Evolutionary conservation across 2,113 vertebrate genomes (phyloP).

Genomic region (Spermophilus dauricus): DNA sequence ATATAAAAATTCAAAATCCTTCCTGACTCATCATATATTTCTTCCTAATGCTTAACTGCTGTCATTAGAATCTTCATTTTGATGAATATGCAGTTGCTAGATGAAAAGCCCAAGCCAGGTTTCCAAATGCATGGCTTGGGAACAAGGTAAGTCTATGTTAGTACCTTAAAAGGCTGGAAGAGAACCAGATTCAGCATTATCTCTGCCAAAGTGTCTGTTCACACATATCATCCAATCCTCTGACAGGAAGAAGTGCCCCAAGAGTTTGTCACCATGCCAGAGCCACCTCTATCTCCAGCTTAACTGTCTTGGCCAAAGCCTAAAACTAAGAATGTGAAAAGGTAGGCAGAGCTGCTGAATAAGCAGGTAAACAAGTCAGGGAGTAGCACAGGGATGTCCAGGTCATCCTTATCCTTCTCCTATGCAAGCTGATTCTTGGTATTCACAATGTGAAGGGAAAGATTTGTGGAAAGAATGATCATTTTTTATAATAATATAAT

Average conservation of each 20-base stretch:
- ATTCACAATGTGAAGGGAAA: neutral
- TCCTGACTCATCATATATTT: constrained; percentile 62
- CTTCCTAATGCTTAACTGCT: constrained; percentile 21
- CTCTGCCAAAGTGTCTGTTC: constrained; percentile 38
- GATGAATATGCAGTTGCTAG: neutral
- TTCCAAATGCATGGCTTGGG: constrained; percentile 8
- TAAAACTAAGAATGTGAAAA: neutral
- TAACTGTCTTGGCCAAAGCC: neutral
- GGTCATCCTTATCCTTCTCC: neutral
- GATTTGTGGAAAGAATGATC: neutral
- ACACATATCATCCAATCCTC: constrained; percentile 10
- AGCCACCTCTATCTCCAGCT: neutral
- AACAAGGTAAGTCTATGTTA: constrained; percentile 4
- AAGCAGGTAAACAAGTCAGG: neutral
- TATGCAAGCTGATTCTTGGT: neutral
- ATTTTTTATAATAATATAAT: neutral
- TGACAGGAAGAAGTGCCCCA: constrained; percentile 44
- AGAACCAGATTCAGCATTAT: constrained; percentile 27
- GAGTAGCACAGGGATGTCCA: accelerated
- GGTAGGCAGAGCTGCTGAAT: neutral
- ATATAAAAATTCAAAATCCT: constrained; percentile 40
- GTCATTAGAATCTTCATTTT: constrained; percentile 43
- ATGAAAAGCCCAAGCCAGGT: neutral
- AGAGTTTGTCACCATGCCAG: constrained; percentile 18
- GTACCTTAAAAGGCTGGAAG: neutral